Evolutionary conservation across 2,888 invertebrate genomes (phyloP).

Genomic region (Caenorhabditis afra): DNA sequence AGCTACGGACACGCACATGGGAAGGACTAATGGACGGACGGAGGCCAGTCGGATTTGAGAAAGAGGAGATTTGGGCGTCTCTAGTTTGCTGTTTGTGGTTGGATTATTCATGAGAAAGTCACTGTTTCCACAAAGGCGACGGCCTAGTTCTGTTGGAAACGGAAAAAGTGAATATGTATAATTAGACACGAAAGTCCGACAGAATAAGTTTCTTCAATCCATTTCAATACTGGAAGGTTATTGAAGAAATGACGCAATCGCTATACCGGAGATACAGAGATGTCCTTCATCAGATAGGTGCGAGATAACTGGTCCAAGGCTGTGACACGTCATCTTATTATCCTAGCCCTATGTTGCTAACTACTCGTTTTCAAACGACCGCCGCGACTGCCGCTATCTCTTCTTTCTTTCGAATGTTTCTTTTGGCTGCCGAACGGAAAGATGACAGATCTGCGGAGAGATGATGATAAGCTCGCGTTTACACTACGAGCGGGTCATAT

Average conservation of each 20-base stretch:
- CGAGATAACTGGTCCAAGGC: constrained; percentile 32
- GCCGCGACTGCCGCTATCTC: not conserved
- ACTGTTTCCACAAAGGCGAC: not conserved
- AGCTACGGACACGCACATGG: constrained; percentile 24
- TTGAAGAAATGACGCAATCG: not conserved
- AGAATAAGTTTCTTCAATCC: not conserved
- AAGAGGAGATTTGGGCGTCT: constrained; percentile 22
- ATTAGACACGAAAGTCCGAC: constrained; percentile 1
- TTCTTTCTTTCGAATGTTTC: not conserved
- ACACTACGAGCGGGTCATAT: constrained; percentile 14
- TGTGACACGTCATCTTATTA: not conserved
- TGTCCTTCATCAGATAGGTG: constrained; percentile 18
- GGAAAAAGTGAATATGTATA: constrained; percentile 9
- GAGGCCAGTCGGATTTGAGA: constrained; percentile 4
- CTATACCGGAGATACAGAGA: no score
- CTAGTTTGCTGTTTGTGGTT: constrained; percentile 28
- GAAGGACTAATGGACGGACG: constrained; percentile 18
- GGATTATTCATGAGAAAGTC: constrained; percentile 43
- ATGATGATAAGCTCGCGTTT: constrained; percentile 26
- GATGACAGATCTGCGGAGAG: not conserved
- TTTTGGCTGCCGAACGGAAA: not conserved
- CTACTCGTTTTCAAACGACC: constrained; percentile 16
- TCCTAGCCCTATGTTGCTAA: not conserved
- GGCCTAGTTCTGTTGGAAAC: no score
- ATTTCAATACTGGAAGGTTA: not conserved